Base-by-base conservation (phyloP, 2,113 vertebrate genomes). In the Corythornis vintsioides region DNA sequence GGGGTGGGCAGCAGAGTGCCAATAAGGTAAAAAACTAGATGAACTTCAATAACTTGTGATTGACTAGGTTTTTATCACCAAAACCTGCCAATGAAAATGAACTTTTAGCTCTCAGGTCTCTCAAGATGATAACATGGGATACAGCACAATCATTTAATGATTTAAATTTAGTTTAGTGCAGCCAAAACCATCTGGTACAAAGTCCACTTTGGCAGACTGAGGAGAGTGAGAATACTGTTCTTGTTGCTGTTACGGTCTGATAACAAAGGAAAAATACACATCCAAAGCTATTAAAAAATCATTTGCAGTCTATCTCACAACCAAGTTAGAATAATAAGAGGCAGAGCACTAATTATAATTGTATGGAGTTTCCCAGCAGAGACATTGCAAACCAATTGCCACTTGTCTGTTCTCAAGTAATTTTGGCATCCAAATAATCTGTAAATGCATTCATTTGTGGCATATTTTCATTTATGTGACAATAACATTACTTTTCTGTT, bases 231-330 rank as follows among this genome's bases (percentile, higher is more conserved):
- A 94, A 71, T 93, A 84, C 84, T 93, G 70, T 86, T 95, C 83
- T 82, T 95, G 83, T 83, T 86, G 78, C 90, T 93, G 94, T 89
- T 96, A 96, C 74, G 86, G 89, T 80, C 93, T 89, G 93, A 96
- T 95, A 96, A 96, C 95, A 96, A 95, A 95, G 93, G 75, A 94
- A 95, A 95, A 96, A 95, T 91, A 93, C 29, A 35, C 90, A 95
- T 82, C 80, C 80, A 95, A 84, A 94, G 70, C 80, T 75, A 93
- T 96, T 95, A 95, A 95, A 95, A 95, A 83, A 94, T 84, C 86
- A 80, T 81, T 89, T 95, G 91, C 78, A 94, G 67, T 95, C 88
- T 74, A 92, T 89, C 75, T 79, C 70, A 33, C 60, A 86, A 95
- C 57, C 74, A 95, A 94, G 86, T 84, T 90, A 76, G 67, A 96